A percentile compares a stretch with the other conserved stretches of the same genome.
phyloP scores from a whole-genome alignment of 2,113 vertebrate species.

The Corythaixoides concolor region DNA sequence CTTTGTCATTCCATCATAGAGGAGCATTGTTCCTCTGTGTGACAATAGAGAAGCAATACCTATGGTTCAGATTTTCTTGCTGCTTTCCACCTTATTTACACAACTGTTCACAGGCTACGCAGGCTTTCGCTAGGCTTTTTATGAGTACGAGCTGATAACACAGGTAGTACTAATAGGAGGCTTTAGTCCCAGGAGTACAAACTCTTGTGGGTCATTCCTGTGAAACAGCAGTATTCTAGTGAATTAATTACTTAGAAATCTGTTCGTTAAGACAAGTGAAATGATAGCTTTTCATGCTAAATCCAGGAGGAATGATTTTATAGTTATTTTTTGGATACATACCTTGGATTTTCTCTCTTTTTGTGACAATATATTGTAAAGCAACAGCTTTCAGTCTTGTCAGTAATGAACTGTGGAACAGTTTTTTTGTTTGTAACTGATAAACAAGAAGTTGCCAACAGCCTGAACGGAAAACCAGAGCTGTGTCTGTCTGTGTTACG shows the following conservation, averaged over 20 bases:
- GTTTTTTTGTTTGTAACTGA: not conserved
- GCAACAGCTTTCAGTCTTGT: not conserved
- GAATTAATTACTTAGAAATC: not conserved
- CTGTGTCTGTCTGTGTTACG: not conserved
- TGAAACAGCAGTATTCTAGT: not conserved
- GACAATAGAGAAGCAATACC: not conserved
- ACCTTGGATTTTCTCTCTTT: not conserved
- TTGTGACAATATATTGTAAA: not conserved
- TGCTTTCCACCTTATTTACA: not conserved
- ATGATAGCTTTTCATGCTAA: not conserved
- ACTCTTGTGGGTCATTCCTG: not conserved
- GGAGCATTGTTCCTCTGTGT: not conserved
- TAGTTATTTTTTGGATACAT: not conserved
- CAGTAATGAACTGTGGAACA: not conserved
- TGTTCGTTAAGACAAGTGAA: not conserved
- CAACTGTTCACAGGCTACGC: accelerated
- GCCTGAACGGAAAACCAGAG: not conserved
- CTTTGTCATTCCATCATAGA: not conserved
- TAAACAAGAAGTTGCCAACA: not conserved
- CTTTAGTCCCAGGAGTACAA: not conserved
- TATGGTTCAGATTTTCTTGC: not conserved
- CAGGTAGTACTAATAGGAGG: too few species aligned
- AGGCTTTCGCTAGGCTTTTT: not conserved
- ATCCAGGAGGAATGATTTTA: not conserved
- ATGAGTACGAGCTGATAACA: not conserved